Evolutionary conservation across 2,113 vertebrate species (phyloP), one percentile per base, ranked within the genome.

Genomic region (Synchiropus splendidus): DNA sequence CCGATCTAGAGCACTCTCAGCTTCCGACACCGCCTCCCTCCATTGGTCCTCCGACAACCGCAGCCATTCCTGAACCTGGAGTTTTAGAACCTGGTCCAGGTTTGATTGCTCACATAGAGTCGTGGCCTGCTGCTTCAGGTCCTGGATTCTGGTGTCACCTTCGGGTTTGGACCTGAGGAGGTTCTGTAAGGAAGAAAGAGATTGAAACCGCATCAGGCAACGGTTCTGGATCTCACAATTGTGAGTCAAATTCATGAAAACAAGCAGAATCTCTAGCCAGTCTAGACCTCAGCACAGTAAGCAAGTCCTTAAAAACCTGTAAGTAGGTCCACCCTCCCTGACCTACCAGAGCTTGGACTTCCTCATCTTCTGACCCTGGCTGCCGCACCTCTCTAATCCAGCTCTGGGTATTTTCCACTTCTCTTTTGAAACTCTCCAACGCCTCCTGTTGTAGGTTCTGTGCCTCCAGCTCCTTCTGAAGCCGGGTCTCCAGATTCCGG

Each of bases 41-140:
- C 82, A 85, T 42, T 81, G 64, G n/a, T 75, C 55, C 31, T 83
- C 77, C 5, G 48, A 16, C 2, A 70, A 59, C 46, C 15, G 48
- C 15, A 77, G 9, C 0, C 31, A 21, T 39, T 45, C 42, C 31
- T 52, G 36, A 2, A 82, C 36, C 11, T 67, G 54, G 4, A 42
- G 58, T 46, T 53, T 78, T 50, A 17, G 42, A 42, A 9, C 45
- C 10, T 74, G 55, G 4, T 81, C 61, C 42, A 84, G 38, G 2
- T 63, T 32, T 36, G 74, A 58, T 34, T 42, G 63, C 32, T 64
- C 45, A 39, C 61, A 71, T 46, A 87, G 49, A 30, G 31, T 39
- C 41, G 72, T 39, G 1, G 61, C 41, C 2, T 48, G 62, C 6
- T 27, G 47, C 4, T 42, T 74, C 43, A 85, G 61, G 31, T 53